A percentile compares a stretch with the other conserved stretches of the same genome.
These are phyloP conservation scores for Neodiprion virginianus DNA, from an alignment of 1,140 invertebrate genomes.

Conservation along the genomic window DNA sequence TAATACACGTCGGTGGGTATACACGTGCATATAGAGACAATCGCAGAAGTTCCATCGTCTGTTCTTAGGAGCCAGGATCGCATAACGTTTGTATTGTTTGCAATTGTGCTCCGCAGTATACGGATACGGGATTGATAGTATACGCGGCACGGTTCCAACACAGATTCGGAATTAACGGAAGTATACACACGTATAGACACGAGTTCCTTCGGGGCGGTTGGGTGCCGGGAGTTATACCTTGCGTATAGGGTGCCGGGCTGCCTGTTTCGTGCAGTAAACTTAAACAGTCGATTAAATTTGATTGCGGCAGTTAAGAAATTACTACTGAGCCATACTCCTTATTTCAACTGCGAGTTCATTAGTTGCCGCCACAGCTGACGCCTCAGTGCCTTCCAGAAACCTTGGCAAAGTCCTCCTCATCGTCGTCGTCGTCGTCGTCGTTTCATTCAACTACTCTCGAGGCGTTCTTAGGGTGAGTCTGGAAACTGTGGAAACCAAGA, in stretches of 20 bases:
- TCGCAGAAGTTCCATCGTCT: background rate
- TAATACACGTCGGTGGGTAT: background rate
- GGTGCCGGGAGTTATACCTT: background rate
- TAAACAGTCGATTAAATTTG: slow-evolving; percentile 7
- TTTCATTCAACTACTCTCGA: background rate
- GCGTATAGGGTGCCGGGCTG: background rate
- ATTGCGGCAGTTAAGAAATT: slow-evolving; percentile 7
- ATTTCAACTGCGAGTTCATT: background rate
- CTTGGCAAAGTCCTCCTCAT: too few relatives aligned
- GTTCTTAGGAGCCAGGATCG: background rate
- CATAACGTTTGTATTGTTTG: background rate
- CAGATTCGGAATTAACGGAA: background rate
- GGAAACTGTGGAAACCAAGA: background rate
- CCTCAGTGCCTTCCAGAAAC: background rate
- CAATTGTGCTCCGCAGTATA: background rate
- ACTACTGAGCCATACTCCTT: slow-evolving; percentile 1
- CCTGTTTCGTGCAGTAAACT: slow-evolving; percentile 4
- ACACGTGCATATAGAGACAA: too few relatives aligned
- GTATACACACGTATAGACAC: background rate
- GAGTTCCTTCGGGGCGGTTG: too few relatives aligned
- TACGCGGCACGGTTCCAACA: too few relatives aligned
- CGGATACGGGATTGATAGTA: too few relatives aligned
- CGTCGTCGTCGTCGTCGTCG: background rate
- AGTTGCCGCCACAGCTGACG: slow-evolving; percentile 6
- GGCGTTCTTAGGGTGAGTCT: background rate